phyloP scores from a whole-genome alignment of 2,797 vertebrate genomes.

The Dipus sagitta region DNA sequence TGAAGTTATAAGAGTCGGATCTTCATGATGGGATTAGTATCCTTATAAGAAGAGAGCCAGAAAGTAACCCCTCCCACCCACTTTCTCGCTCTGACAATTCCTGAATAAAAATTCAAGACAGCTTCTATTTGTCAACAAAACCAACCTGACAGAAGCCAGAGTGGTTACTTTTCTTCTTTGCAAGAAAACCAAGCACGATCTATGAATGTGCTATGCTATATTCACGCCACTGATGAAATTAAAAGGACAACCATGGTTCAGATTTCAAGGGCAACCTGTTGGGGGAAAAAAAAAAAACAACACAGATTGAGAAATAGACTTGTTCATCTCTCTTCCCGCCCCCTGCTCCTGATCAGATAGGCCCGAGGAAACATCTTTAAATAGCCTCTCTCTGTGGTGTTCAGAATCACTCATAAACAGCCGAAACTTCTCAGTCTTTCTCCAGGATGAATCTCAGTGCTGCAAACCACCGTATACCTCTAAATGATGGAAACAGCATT shows the following conservation, averaged over 20 bases:
- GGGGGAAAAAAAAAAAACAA: not conserved
- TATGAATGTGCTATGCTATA: not conserved
- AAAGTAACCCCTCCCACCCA: not conserved
- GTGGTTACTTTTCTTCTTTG: not conserved
- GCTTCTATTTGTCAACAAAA: not conserved
- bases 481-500: slow-evolving; percentile 93
- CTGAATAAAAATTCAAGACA: not conserved
- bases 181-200: not conserved
- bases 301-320: slow-evolving; percentile 55
- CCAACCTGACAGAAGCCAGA: not conserved
- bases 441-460: slow-evolving; percentile 88
- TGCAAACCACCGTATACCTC: slow-evolving; percentile 88
- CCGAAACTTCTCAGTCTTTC: not conserved
- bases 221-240: not conserved
- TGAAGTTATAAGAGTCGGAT: too few relatives aligned
- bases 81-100: not conserved
- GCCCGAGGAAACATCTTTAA: not conserved
- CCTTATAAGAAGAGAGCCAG: not conserved
- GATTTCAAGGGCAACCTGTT: not conserved
- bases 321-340: slow-evolving; percentile 49
- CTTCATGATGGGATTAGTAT: not conserved
- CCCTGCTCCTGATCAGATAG: not conserved
- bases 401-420: not conserved
- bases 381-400: not conserved
- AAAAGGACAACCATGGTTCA: slow-evolving; percentile 45